Base-by-base conservation (phyloP, 2,113 vertebrate species). In the Lepus americanus region DNA sequence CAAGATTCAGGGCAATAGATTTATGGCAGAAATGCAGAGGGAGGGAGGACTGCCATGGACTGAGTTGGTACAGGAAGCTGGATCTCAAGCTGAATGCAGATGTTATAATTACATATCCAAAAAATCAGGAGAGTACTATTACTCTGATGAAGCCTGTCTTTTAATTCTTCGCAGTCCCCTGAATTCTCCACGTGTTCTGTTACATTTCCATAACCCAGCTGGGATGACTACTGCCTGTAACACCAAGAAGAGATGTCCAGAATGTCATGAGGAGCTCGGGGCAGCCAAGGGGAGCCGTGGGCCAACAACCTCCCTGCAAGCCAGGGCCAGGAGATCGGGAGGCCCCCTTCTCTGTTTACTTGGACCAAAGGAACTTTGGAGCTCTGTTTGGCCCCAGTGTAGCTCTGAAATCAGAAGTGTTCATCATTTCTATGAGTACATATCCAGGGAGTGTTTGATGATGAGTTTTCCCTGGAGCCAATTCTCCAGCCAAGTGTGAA, bases 401-500 rank as follows among this genome's bases (percentile, higher is more conserved):
- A 55, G 88, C 94, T 90, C 90, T 17, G 6, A 59, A 82, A 79
- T 83, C 80, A 89, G 49, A 78, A 79, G 31, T 3, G 19, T 73
- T 86, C 81, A n/a, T 78, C 49, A 55, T n/a, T 44, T 29, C 63
- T 51, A 19, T 69, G 76, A 89, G 33, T n/a, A 86, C 87, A 85
- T 19, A 83, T 72, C 89, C 86, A 83, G 86, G 92, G 83, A 67
- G 89, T 23, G 72, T 90, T 80, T 79, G 88, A 88, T 77, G 82
- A 39, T 22, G n/a, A 87, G 64, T 22, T 78, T 74, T 94, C 95
- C 94, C 91, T 23, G 73, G 94, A 90, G 95, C 31, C n/a, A n/a
- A 19, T 33, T 79, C 86, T 91, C 51, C 53, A 78, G 92, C 92
- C 96, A 94, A 95, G 83, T 80, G 64, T 31, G 82, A 91, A 39